Evolutionary conservation across 1,140 invertebrate genomes (phyloP).

Genomic region (Macrocentrus cingulum): DNA sequence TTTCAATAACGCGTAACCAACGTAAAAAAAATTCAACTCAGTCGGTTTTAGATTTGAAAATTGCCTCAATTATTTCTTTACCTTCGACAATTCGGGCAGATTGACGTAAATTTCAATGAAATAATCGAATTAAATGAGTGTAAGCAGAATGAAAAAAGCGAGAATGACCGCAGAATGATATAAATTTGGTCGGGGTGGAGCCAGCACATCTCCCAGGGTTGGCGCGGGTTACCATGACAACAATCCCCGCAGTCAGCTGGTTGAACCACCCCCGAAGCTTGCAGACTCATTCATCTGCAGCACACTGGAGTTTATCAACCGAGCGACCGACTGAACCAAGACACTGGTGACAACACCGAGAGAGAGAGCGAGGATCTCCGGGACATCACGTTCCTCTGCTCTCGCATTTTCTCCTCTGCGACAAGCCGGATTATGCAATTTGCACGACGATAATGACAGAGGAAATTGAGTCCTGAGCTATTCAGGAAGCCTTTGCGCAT

Average conservation of each 20-base stretch:
- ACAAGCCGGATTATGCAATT: slow-evolving; percentile 16
- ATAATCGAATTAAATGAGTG: background rate
- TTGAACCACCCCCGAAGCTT: slow-evolving; percentile 38
- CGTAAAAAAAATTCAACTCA: too few relatives aligned
- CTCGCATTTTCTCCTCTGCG: background rate
- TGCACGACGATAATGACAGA: slow-evolving; percentile 8
- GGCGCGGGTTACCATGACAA: slow-evolving; percentile 50
- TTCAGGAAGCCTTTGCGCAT: background rate
- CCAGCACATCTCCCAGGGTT: slow-evolving; percentile 47
- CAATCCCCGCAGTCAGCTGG: slow-evolving; percentile 54
- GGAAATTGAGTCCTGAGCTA: slow-evolving; percentile 10
- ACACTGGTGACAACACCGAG: background rate
- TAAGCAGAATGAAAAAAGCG: slow-evolving; percentile 14
- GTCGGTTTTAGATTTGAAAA: too few relatives aligned
- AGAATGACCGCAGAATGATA: slow-evolving; percentile 26
- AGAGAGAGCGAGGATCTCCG: background rate
- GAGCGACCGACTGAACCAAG: slow-evolving; percentile 27
- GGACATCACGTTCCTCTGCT: slow-evolving; percentile 2
- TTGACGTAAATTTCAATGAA: background rate
- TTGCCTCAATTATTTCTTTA: background rate
- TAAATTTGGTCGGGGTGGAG: slow-evolving; percentile 45
- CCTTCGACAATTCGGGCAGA: too few relatives aligned
- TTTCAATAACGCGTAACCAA: too few relatives aligned
- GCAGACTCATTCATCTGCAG: slow-evolving; percentile 49
- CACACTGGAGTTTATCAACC: slow-evolving; percentile 36